phyloP scores from a whole-genome alignment of 2,113 vertebrate species.

The Fulica atra region DNA sequence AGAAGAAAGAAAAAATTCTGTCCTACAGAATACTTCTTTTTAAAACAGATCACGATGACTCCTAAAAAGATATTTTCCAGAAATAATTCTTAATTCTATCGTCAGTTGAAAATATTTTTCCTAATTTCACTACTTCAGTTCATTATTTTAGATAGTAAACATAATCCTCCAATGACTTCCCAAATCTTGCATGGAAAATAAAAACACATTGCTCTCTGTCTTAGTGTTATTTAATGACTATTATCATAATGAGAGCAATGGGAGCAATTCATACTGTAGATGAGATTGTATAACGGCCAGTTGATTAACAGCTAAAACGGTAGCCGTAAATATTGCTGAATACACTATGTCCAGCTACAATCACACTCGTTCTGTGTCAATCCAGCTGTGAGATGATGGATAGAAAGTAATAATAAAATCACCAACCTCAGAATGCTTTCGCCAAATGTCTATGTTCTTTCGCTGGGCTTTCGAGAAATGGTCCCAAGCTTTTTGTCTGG shows the following conservation, averaged over 20 bases:
- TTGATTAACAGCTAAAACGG: slow-evolving; percentile 46
- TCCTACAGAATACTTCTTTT: background rate
- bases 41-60: background rate
- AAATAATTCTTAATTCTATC: background rate
- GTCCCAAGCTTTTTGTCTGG: slow-evolving; percentile 99
- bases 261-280: slow-evolving; percentile 19
- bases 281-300: background rate
- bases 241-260: slow-evolving; percentile 53
- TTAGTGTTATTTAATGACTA: slow-evolving; percentile 20
- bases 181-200: slow-evolving; percentile 46
- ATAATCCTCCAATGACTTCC: slow-evolving; percentile 16
- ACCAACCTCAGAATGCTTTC: slow-evolving; percentile 99
- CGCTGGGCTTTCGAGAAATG: slow-evolving; percentile 99
- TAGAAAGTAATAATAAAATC: slow-evolving; percentile 82
- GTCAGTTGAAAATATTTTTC: slow-evolving; percentile 3
- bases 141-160: slow-evolving; percentile 32
- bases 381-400: slow-evolving; percentile 81
- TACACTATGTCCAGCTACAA: slow-evolving; percentile 51
- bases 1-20: background rate
- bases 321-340: slow-evolving; percentile 47
- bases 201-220: slow-evolving; percentile 37
- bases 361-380: slow-evolving; percentile 69
- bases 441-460: slow-evolving; percentile 99
- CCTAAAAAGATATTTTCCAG: background rate
- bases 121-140: slow-evolving; percentile 27